These are phyloP conservation scores for Eutolmus rufibarbis DNA, from an alignment of 2,888 invertebrate species.

Conservation along the genomic window DNA sequence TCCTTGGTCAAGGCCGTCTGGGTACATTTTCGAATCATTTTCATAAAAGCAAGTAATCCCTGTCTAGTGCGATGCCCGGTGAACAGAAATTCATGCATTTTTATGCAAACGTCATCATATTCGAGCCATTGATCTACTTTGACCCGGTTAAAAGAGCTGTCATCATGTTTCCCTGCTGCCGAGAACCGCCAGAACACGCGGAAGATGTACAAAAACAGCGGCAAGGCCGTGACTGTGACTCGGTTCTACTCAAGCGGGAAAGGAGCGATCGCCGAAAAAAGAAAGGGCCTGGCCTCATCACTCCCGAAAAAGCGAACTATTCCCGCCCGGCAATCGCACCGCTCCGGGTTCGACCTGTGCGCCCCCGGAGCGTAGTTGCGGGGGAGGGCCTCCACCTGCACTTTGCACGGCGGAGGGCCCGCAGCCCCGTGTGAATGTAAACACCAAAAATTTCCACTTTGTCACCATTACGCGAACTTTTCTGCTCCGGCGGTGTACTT, in stretches of 20 bases:
- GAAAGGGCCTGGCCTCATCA: not conserved
- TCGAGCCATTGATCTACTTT: slow-evolving; percentile 44
- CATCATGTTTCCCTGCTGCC: slow-evolving; percentile 19
- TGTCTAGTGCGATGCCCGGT: slow-evolving; percentile 25
- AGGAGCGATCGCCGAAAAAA: not conserved
- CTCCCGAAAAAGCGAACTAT: not conserved
- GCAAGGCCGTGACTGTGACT: slow-evolving; percentile 39
- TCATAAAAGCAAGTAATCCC: slow-evolving; percentile 36
- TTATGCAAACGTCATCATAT: slow-evolving; percentile 43
- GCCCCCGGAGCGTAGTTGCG: not conserved
- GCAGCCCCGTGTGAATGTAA: slow-evolving; percentile 30
- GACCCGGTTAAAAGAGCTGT: slow-evolving; percentile 45
- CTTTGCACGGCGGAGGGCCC: not conserved
- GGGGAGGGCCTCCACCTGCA: not conserved
- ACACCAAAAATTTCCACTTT: slow-evolving; percentile 41
- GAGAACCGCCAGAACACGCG: not conserved
- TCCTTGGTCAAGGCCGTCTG: slow-evolving; percentile 4
- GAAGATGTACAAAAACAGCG: slow-evolving; percentile 22
- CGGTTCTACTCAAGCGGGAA: slow-evolving; percentile 1
- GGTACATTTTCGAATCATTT: slow-evolving; percentile 13
- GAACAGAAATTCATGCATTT: slow-evolving; percentile 37
- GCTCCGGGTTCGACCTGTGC: not conserved
- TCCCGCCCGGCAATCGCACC: slow-evolving; percentile 10
- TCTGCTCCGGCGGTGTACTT: slow-evolving; percentile 8
- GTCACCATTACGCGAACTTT: slow-evolving; percentile 40